phyloP scores from a whole-genome alignment of 2,888 invertebrate species.

The Cryptops parisi region DNA sequence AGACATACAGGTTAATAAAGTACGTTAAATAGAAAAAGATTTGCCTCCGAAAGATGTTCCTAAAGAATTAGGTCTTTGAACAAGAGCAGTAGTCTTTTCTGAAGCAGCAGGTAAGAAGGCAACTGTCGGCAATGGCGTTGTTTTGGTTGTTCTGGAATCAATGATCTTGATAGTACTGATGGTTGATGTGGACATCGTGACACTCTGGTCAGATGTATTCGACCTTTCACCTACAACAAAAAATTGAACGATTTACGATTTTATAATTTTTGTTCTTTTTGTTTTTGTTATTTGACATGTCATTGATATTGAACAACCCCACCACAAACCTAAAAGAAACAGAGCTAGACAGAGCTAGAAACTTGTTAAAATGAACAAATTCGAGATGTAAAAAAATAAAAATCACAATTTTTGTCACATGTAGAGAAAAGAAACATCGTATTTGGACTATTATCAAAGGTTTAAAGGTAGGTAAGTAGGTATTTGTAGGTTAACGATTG shows the following conservation, averaged over 20 bases:
- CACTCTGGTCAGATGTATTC: slow-evolving; percentile 2
- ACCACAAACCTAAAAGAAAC: too few relatives aligned
- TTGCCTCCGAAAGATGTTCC: neutral
- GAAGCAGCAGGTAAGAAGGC: neutral
- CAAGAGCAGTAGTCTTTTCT: neutral
- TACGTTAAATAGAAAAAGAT: too few relatives aligned
- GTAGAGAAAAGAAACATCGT: too few relatives aligned
- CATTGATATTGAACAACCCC: neutral
- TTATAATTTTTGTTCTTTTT: neutral
- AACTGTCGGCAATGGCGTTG: slow-evolving; percentile 5
- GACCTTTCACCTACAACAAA: slow-evolving; percentile 6
- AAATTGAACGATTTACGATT: neutral
- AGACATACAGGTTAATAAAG: too few relatives aligned
- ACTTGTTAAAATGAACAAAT: too few relatives aligned
- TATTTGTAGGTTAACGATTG: too few relatives aligned
- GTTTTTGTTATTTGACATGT: neutral
- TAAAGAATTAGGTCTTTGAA: neutral
- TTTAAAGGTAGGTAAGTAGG: too few relatives aligned
- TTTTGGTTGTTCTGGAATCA: slow-evolving; percentile 9
- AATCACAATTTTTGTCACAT: too few relatives aligned
- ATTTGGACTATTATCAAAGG: too few relatives aligned
- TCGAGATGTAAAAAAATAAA: too few relatives aligned
- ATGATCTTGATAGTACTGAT: slow-evolving; percentile 12
- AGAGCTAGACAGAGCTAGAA: too few relatives aligned
- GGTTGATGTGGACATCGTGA: slow-evolving; percentile 7